Evolutionary conservation across 2,888 invertebrate species (phyloP).

Genomic region (Sepioteuthis lessoniana): DNA sequence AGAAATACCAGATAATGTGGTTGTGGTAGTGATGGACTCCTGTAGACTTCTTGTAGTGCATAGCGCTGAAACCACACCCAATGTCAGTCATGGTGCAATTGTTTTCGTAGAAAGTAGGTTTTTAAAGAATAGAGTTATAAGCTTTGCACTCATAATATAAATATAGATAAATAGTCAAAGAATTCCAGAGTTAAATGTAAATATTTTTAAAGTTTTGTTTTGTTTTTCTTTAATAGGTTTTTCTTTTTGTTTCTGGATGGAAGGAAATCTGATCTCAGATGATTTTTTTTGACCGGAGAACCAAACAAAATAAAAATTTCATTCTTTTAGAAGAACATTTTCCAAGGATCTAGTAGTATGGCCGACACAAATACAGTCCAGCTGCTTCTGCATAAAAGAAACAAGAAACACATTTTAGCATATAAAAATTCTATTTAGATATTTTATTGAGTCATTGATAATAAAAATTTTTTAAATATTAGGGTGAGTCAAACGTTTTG

Average conservation of each 20-base stretch:
- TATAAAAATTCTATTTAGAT: not conserved
- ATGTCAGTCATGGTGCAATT: too few relatives aligned
- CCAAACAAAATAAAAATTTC: not conserved
- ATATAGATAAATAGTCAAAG: too few relatives aligned
- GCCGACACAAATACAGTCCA: not conserved
- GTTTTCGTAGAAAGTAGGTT: too few relatives aligned
- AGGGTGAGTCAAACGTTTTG: too few relatives aligned
- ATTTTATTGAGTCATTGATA: not conserved
- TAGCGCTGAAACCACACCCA: too few relatives aligned
- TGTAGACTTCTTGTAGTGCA: too few relatives aligned
- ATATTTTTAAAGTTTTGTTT: not conserved
- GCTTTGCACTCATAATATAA: too few relatives aligned
- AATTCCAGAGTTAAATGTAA: not conserved
- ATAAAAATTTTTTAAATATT: not conserved
- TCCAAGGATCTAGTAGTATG: not conserved
- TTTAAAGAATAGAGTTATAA: too few relatives aligned
- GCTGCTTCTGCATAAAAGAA: not conserved
- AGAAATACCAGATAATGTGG: too few relatives aligned
- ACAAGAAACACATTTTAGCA: not conserved
- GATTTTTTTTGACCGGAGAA: fast-evolving
- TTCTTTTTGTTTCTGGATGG: too few relatives aligned
- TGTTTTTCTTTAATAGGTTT: not conserved
- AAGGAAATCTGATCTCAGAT: too few relatives aligned
- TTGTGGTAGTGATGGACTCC: too few relatives aligned
- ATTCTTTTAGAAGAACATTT: not conserved